These are phyloP conservation scores for Graphium colonna DNA, from an alignment of 2,888 invertebrate species.

Conservation along the genomic window DNA sequence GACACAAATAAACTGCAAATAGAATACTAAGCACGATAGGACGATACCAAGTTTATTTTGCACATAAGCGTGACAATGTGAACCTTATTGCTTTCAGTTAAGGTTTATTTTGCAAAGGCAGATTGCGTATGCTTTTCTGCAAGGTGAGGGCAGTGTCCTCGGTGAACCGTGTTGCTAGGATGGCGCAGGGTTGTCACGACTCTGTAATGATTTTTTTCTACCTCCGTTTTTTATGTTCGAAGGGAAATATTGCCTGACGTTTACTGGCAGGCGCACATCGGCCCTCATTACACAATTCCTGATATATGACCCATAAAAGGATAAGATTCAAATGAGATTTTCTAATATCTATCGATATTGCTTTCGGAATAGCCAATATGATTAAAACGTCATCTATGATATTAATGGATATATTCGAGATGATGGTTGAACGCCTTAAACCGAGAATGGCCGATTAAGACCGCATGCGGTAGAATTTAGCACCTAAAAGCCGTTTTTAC, in stretches of 20 bases:
- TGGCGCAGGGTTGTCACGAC: constrained; percentile 68
- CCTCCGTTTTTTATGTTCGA: constrained; percentile 35
- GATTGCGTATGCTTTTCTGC: constrained; percentile 40
- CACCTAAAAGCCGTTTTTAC: neutral
- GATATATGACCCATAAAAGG: neutral
- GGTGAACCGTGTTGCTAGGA: constrained; percentile 63
- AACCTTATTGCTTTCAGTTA: constrained; percentile 28
- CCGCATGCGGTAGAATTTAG: too few relatives aligned
- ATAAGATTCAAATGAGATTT: neutral
- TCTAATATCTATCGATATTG: neutral
- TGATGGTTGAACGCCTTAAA: neutral
- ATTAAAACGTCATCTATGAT: constrained; percentile 4
- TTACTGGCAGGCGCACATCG: constrained; percentile 17
- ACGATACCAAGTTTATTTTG: constrained; percentile 26
- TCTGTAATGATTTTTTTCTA: constrained; percentile 45
- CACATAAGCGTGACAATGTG: constrained; percentile 2
- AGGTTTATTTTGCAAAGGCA: constrained; percentile 29
- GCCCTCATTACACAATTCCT: neutral
- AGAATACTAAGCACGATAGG: constrained; percentile 26
- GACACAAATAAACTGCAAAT: constrained; percentile 19
- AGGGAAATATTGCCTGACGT: constrained; percentile 23
- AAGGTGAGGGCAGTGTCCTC: constrained; percentile 65
- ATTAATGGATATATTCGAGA: constrained; percentile 1
- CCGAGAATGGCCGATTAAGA: too few relatives aligned
- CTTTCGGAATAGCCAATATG: neutral